Conservation (phyloP, 2,113 vertebrate genomes). For the Lampris megalopsis region DNA sequence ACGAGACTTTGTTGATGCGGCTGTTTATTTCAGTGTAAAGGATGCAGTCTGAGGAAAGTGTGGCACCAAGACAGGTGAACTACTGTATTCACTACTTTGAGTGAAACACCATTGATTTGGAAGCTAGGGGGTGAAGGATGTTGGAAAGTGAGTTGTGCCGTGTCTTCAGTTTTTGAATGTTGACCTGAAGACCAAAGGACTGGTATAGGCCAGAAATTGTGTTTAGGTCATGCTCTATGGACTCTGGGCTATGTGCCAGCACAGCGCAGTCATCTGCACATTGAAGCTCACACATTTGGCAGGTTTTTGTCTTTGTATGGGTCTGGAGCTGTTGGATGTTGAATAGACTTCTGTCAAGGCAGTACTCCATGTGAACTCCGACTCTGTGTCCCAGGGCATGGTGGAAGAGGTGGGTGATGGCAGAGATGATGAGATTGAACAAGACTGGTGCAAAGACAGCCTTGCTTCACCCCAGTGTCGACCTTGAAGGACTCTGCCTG, state of each 20-base stretch:
- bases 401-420: background rate
- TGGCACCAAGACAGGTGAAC: too few species aligned
- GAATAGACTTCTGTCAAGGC: too few species aligned
- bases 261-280: background rate
- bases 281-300: background rate
- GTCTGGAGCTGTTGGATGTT: too few species aligned
- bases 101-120: background rate
- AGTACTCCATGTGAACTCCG: background rate
- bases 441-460: background rate
- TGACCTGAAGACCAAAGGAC: too few species aligned
- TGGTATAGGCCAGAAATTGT: too few species aligned
- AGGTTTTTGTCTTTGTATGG: too few species aligned
- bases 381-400: background rate
- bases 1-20: too few species aligned
- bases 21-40: too few species aligned
- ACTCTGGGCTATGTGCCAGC: background rate
- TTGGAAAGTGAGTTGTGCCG: background rate
- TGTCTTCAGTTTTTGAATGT: background rate
- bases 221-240: background rate
- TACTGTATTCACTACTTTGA: background rate
- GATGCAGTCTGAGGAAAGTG: too few species aligned
- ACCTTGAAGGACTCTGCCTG: background rate
- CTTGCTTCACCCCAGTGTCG: background rate
- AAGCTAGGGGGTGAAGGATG: background rate
- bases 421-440: background rate